phyloP scores from a whole-genome alignment of 2,113 vertebrate species.

The Phalacrocorax aristotelis region DNA sequence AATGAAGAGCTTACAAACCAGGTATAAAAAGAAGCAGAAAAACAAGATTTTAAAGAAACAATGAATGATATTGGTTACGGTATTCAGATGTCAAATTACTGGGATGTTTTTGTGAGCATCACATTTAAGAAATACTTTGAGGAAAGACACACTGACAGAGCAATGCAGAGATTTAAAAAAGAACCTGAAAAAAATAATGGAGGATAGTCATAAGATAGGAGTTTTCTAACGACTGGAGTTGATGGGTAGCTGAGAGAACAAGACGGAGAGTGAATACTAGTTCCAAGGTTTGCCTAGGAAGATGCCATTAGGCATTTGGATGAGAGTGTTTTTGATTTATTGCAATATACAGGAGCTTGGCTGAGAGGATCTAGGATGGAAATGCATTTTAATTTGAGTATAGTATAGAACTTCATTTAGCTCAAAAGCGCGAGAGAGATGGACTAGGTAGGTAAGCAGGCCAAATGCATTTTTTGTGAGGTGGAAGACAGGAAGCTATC shows the following conservation, averaged over 20 bases:
- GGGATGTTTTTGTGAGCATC: background rate
- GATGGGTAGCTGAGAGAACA: background rate
- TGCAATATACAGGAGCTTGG: background rate
- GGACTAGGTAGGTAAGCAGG: background rate
- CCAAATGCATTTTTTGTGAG: background rate
- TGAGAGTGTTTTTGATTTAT: background rate
- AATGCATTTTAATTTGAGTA: background rate
- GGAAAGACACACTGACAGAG: background rate
- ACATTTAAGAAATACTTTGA: background rate
- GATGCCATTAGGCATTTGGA: background rate
- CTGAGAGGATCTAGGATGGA: background rate
- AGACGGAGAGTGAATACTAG: background rate
- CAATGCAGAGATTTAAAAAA: background rate
- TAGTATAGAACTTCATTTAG: background rate
- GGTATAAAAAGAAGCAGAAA: background rate
- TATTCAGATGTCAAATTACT: background rate
- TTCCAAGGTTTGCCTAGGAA: background rate
- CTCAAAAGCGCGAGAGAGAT: background rate
- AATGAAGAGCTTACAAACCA: background rate
- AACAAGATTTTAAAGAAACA: background rate
- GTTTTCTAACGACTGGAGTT: background rate
- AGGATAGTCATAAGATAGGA: background rate
- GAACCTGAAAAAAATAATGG: background rate
- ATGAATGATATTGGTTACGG: background rate
- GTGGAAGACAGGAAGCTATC: background rate